Evolutionary conservation across 2,888 invertebrate species (phyloP), one percentile per base, ranked within the genome.

Genomic region (Mellilla xanthometata): DNA sequence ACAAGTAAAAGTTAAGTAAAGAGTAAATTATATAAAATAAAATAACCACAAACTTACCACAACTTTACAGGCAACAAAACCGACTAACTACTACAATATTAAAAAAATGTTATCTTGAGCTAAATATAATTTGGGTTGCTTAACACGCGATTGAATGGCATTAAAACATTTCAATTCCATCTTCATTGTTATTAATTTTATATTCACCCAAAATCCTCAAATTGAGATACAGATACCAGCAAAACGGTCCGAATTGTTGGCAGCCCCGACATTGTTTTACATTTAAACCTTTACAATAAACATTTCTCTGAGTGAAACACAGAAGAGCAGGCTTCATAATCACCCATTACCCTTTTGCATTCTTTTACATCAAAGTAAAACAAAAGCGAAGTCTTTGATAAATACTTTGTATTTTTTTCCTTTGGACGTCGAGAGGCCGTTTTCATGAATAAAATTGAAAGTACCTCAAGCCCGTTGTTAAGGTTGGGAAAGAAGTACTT

Each of bases 391-490:
- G 52, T 47, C 48, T 52, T 39, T 49, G 57, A 58, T 60, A 54
- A 60, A 64, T 62, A 51, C 52, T 55, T 51, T 51, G 41, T 43
- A 45, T 48, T 57, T 19, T n/a, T 60, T 57, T 63, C 39, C 52
- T 44, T 47, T 41, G 26, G 32, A 40, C 39, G 29, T 13, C 24
- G 32, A 39, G 29, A 28, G 11, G 24, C 30, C 24, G 34, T 48
- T 47, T 48, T 19, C 34, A 39, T 33, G 41, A 34, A 46, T 39
- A 39, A 24, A 45, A 44, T 39, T 10, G 23, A 11, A 12, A 29
- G 12, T 15, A 10, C 11, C 22, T 4, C 9, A 9, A 36, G 41
- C 29, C 15, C 11, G n/a, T 15, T 36, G 24, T 11, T 5, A 12
- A 34, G 30, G 34, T 6, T 27, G n/a, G n/a, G n/a, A n/a, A n/a